phyloP scores from a whole-genome alignment of 2,888 invertebrate genomes.

The Ectemnius cavifrons region DNA sequence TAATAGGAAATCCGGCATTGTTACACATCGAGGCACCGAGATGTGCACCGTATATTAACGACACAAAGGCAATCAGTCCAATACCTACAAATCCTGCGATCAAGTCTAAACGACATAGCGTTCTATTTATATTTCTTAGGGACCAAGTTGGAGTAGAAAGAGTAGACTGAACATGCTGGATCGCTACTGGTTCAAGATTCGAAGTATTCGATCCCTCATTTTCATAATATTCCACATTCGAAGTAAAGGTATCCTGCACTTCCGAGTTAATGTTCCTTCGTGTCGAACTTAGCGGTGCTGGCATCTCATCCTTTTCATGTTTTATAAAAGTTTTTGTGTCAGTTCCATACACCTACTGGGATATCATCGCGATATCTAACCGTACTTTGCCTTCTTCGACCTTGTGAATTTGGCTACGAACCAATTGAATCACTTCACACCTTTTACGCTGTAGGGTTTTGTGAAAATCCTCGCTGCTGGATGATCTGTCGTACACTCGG shows the following conservation, averaged over 20 bases:
- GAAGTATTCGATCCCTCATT: too few species aligned
- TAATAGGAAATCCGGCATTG: slow-evolving; percentile 52
- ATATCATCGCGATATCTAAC: neutral
- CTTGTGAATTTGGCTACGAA: slow-evolving; percentile 63
- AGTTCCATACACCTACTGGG: neutral
- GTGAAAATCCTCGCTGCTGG: slow-evolving; percentile 54
- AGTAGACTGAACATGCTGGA: too few species aligned
- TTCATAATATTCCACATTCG: too few species aligned
- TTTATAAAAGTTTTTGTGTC: neutral
- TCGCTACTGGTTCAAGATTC: too few species aligned
- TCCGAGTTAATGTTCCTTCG: too few species aligned
- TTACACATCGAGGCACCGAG: slow-evolving; percentile 64
- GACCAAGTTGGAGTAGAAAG: too few species aligned
- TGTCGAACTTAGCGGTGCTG: neutral
- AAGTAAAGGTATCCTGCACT: too few species aligned
- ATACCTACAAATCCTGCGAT: slow-evolving; percentile 36
- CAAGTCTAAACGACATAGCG: too few species aligned
- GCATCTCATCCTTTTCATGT: neutral
- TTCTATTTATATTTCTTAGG: too few species aligned
- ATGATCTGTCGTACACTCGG: slow-evolving; percentile 17
- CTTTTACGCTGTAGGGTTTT: slow-evolving; percentile 61
- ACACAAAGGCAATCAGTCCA: slow-evolving; percentile 56
- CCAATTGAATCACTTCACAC: slow-evolving; percentile 64
- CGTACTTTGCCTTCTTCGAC: slow-evolving; percentile 57
- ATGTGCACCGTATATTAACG: slow-evolving; percentile 59